These are phyloP conservation scores for Autographa gamma DNA, from an alignment of 2,888 invertebrate genomes.

Conservation along the genomic window DNA sequence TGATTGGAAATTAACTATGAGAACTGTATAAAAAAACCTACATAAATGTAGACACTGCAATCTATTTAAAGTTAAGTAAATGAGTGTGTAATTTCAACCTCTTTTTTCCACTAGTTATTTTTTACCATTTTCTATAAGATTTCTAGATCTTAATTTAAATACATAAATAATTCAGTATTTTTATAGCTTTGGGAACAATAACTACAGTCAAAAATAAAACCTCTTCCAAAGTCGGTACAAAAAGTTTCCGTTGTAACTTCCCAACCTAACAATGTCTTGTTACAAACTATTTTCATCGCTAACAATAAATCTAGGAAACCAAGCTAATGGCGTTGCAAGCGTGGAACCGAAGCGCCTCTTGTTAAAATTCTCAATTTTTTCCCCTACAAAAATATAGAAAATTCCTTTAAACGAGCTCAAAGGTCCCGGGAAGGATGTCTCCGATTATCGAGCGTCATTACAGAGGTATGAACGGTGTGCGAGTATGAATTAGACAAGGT, in stretches of 20 bases:
- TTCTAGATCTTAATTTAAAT: too few relatives aligned
- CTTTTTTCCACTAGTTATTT: too few relatives aligned
- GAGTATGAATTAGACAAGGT: constrained; percentile 31
- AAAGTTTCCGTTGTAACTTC: neutral
- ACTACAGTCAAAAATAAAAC: neutral
- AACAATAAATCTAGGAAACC: constrained; percentile 36
- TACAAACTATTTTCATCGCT: constrained; percentile 24
- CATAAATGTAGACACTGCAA: neutral
- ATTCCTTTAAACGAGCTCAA: constrained; percentile 71
- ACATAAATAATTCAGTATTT: too few relatives aligned
- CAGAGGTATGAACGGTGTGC: constrained; percentile 39
- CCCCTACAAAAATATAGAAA: constrained; percentile 60
- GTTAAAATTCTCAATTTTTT: constrained; percentile 60
- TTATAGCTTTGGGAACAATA: too few relatives aligned
- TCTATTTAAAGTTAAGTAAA: neutral
- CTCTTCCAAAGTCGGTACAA: neutral
- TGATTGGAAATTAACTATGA: constrained; percentile 11
- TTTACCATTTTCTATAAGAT: too few relatives aligned
- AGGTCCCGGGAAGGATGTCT: constrained; percentile 78
- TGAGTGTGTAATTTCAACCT: neutral
- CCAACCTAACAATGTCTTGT: constrained; percentile 19
- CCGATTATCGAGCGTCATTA: constrained; percentile 80
- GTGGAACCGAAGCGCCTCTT: constrained; percentile 44
- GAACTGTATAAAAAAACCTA: neutral
- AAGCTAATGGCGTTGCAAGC: constrained; percentile 38